Base-by-base conservation (phyloP, 2,888 invertebrate species). In the Trichacis sp. region DNA sequence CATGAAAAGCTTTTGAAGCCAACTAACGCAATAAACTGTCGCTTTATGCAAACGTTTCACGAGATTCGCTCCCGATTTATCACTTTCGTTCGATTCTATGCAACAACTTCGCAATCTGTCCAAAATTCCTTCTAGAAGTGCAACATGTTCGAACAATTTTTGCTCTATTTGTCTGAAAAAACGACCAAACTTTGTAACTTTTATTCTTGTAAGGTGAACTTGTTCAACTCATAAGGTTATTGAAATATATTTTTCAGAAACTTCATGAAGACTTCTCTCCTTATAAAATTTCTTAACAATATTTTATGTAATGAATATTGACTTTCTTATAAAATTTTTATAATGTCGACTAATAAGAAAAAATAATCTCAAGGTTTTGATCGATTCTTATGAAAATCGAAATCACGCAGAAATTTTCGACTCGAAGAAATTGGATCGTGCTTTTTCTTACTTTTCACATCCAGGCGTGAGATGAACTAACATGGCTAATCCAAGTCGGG, bases 91-190 rank as follows among this genome's bases (percentile, higher is more conserved):
- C 0, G 72, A 45, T 33, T 79, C 80, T 4, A 79, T 72, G 58
- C 82, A 83, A 8, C 76, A 77, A 45, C 77, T 77, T 17, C 92
- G 88, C 53, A 96, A 81, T 18, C 93, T 88, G 79, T 91, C 91
- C 45, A 94, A 84, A 83, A 93, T 87, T 9, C 91, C 88, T 77
- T 93, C 93, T 11, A 94, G 77, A 56, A 93, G 86, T 0, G 91
- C 89, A 49, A 93, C 91, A 76, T 95, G 94, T 70, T 95, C 93
- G 84, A 94, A 89, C 73, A 94, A 89, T 68, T 92, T 91, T 45
- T 89, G 86, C 70, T 93, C 89, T 85, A 93, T 88, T 74, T 90
- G 88, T 78, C 90, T 90, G 70, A n/a, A 75, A 24, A 24, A 24
- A 24, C 24, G 24, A 24, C 24, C 24, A 24, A n/a, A n/a, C n/a